These are phyloP conservation scores for Zaprionus vittiger DNA, from an alignment of 1,140 invertebrate species.

Conservation along the genomic window DNA sequence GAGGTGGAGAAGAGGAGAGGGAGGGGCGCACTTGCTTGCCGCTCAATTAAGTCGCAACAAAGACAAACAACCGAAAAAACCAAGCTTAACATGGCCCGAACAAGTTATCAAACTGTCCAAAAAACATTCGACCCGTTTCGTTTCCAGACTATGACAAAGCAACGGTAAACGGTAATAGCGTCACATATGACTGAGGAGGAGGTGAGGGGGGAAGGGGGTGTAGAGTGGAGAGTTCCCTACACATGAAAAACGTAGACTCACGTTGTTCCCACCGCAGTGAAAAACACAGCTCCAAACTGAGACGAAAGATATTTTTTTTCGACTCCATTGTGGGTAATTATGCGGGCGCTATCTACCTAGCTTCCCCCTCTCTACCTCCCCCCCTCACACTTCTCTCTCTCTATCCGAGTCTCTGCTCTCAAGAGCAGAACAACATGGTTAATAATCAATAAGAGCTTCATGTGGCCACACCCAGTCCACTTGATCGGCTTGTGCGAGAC, in stretches of 20 bases:
- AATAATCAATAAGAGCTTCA: slow-evolving; percentile 61
- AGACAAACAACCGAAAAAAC: slow-evolving; percentile 37
- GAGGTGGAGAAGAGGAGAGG: not conserved
- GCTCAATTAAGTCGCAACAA: slow-evolving; percentile 63
- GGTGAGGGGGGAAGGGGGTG: not conserved
- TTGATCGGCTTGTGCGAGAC: slow-evolving; percentile 1
- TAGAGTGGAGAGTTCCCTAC: not conserved
- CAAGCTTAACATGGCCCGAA: slow-evolving; percentile 34
- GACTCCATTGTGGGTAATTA: slow-evolving; percentile 51
- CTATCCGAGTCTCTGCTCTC: not conserved
- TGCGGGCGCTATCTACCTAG: slow-evolving; percentile 33
- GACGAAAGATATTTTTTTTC: slow-evolving; percentile 26
- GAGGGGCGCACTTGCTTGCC: slow-evolving; percentile 52
- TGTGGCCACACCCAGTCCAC: slow-evolving; percentile 19
- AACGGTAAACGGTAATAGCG: slow-evolving; percentile 47
- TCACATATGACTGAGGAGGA: slow-evolving; percentile 27
- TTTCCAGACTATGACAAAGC: slow-evolving; percentile 19
- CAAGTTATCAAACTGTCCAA: slow-evolving; percentile 65
- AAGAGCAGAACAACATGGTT: not conserved
- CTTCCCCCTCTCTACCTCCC: not conserved
- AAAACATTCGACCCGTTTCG: slow-evolving; percentile 8
- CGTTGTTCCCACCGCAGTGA: slow-evolving; percentile 59
- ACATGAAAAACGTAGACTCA: slow-evolving; percentile 64
- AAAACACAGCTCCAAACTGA: slow-evolving; percentile 9
- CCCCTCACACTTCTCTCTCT: not conserved